phyloP scores from a whole-genome alignment of 2,888 invertebrate genomes.

The Myopa testacea region DNA sequence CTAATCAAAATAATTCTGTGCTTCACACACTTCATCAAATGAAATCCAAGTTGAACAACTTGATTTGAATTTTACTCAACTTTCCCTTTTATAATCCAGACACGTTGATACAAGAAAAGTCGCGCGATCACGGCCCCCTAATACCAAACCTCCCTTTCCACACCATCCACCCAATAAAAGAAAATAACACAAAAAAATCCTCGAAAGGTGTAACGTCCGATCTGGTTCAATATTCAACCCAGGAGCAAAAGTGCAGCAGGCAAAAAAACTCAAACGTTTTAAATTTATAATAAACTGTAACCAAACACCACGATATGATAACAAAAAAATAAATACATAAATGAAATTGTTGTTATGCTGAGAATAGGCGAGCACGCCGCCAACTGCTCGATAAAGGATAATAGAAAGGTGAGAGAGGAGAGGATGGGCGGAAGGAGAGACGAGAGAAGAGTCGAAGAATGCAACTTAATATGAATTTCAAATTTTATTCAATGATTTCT shows the following conservation, averaged over 20 bases:
- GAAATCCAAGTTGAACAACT: slow-evolving; percentile 7
- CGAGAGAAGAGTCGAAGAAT: background rate
- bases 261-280: slow-evolving; percentile 7
- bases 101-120: background rate
- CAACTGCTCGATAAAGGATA: background rate
- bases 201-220: background rate
- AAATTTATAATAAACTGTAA: slow-evolving; percentile 28
- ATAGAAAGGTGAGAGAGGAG: too few relatives aligned
- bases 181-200: background rate
- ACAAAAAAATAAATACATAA: slow-evolving; percentile 14
- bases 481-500: slow-evolving; percentile 14
- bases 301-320: slow-evolving; percentile 26
- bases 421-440: background rate
- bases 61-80: slow-evolving; percentile 17
- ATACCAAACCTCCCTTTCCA: background rate
- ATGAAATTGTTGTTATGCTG: slow-evolving; percentile 20
- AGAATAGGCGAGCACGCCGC: background rate
- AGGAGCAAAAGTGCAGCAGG: slow-evolving; percentile 23
- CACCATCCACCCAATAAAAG: background rate
- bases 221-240: background rate
- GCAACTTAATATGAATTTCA: background rate
- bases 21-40: slow-evolving; percentile 4
- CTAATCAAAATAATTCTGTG: background rate
- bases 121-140: too few relatives aligned
- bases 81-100: slow-evolving; percentile 14